Conservation (phyloP, 37 sponge, comb jelly and placozoan genomes). For the Spongilla lacustris region DNA sequence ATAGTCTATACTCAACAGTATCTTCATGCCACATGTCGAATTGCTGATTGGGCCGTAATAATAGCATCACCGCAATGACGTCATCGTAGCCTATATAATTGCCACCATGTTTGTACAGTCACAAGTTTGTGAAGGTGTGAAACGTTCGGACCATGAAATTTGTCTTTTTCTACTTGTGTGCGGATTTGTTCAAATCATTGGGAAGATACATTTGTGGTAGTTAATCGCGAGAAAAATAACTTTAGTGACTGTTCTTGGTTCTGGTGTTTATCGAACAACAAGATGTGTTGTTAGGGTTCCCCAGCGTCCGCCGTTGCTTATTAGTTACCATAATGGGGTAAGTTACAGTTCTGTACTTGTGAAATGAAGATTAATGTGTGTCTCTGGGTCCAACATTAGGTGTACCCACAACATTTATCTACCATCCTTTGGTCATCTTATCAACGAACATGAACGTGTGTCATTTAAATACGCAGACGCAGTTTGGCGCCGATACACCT, state of each 20-base stretch:
- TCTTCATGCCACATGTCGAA: conserved; percentile 32
- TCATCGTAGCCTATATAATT: neutral
- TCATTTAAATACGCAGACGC: neutral
- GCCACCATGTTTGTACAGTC: neutral
- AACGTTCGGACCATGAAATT: neutral
- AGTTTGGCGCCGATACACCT: neutral
- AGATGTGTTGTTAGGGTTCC: neutral
- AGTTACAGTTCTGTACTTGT: neutral
- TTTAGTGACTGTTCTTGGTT: neutral
- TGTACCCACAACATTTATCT: neutral
- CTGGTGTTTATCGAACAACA: neutral
- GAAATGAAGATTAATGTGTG: neutral
- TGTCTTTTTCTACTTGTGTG: neutral
- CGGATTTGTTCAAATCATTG: neutral
- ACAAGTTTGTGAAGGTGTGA: neutral
- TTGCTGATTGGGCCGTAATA: neutral
- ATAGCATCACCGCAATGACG: neutral
- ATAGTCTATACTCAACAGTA: conserved; percentile 59
- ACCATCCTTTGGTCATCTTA: neutral
- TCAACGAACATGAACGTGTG: neutral
- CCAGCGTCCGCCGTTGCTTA: neutral
- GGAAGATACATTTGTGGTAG: neutral
- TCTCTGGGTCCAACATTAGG: neutral
- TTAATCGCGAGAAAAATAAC: neutral
- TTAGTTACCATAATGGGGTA: neutral